Base-by-base conservation (phyloP, 2,888 invertebrate genomes). In the Ectemnius lituratus region DNA sequence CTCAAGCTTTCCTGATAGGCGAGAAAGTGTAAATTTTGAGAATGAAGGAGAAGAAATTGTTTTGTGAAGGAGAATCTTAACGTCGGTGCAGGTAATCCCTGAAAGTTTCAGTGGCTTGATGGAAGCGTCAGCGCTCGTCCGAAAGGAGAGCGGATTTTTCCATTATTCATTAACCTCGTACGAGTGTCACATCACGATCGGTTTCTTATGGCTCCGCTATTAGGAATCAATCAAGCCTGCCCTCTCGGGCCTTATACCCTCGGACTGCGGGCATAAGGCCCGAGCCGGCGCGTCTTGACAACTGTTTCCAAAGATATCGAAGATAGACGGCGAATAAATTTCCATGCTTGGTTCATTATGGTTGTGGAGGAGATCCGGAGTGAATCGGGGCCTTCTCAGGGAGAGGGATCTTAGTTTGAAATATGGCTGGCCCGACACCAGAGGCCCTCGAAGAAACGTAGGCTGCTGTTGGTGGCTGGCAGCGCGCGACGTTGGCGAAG, bases 61-160 rank as follows among this genome's bases (percentile, higher is more conserved):
- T 0, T 4, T 4, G 37, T 5, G 37, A 1, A 37, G 37, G 11
- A 37, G 37, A 37, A 37, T 46, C 14, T 57, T 77, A 82, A 81
- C 80, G 79, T 81, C 70, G 85, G 81, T 83, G 79, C 80, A 76
- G 80, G 84, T 85, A 86, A 86, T 83, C 71, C 81, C 83, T 86
- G 84, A 87, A 87, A 86, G 82, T 85, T 83, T 65, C 62, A 77
- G 0, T 45, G 14, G 67, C 65, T 72, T 67, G 71, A 71, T 70
- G 61, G 18, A 27, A 59, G 45, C 46, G 49, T 4, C 37, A 47
- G 13, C 6, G 62, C 20, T 46, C 56, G 16, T 13, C 56, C 70
- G 74, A 76, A 72, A 72, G 69, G 73, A 73, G 73, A 76, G 52
- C 60, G 64, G 75, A 84, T 81, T 82, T 82, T 76, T 82, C 84